Evolutionary conservation across 2,113 vertebrate species (phyloP).

Genomic region (Hemiscyllium ocellatum): DNA sequence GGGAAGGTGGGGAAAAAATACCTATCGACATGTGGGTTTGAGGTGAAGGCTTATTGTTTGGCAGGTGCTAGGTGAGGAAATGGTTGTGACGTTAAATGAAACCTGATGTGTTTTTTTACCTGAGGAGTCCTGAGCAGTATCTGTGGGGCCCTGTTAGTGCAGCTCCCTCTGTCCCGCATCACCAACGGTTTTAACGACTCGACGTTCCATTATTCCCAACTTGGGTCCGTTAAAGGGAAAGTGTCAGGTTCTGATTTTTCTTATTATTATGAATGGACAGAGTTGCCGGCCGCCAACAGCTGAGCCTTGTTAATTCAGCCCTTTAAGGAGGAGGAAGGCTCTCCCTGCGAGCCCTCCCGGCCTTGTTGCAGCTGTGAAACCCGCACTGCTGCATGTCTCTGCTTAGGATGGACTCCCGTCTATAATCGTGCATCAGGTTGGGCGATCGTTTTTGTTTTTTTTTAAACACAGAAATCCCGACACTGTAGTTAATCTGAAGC

Average conservation of each 20-base stretch:
- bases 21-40: neutral
- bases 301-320: neutral
- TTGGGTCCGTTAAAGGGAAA: neutral
- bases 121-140: neutral
- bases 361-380: neutral
- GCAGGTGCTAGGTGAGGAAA: slow-evolving; percentile 11
- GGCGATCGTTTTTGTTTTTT: neutral
- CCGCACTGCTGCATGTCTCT: neutral
- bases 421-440: neutral
- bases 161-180: too few species aligned
- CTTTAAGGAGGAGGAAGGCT: neutral
- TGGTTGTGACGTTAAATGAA: neutral
- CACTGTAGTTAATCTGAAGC: neutral
- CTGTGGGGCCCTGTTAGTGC: neutral
- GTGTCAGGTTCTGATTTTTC: neutral
- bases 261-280: neutral
- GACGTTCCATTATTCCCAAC: slow-evolving; percentile 3
- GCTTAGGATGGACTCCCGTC: too few species aligned
- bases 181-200: neutral
- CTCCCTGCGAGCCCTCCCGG: neutral
- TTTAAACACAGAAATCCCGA: neutral
- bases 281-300: neutral
- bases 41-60: neutral
- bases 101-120: neutral
- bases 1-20: neutral